These are phyloP conservation scores for Euura saliciscinereae DNA, from an alignment of 1,140 invertebrate species.

Conservation along the genomic window DNA sequence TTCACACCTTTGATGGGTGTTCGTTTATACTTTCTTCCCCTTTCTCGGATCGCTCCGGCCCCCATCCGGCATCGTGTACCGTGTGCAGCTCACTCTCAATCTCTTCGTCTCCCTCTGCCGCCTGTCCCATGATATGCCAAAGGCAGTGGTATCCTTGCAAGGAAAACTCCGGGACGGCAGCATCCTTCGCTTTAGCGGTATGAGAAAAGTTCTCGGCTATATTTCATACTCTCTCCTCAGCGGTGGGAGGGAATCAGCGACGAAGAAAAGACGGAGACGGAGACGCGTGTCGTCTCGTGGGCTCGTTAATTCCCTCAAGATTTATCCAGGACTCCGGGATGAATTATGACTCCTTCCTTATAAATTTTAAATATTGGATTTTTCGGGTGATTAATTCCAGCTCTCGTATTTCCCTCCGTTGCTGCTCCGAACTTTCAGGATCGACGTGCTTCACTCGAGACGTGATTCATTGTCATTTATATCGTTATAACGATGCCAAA, in stretches of 20 bases:
- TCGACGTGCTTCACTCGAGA: too few relatives aligned
- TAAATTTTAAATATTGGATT: slow-evolving; percentile 51
- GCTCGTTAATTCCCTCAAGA: slow-evolving; percentile 54
- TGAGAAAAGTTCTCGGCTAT: slow-evolving; percentile 53
- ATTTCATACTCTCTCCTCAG: slow-evolving; percentile 41
- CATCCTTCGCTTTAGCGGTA: slow-evolving; percentile 28
- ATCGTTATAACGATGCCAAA: too few relatives aligned
- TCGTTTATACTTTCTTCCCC: not conserved
- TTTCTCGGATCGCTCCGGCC: not conserved
- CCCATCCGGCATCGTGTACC: not conserved
- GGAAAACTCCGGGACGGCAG: slow-evolving; percentile 38
- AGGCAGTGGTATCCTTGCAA: slow-evolving; percentile 14
- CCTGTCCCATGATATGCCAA: slow-evolving; percentile 26
- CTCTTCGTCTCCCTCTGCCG: slow-evolving; percentile 18
- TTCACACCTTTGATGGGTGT: too few relatives aligned
- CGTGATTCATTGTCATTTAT: too few relatives aligned
- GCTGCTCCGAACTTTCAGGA: too few relatives aligned
- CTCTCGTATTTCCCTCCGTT: too few relatives aligned
- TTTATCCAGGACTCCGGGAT: slow-evolving; percentile 46
- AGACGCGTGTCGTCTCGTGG: slow-evolving; percentile 48
- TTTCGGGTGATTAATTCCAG: slow-evolving; percentile 35
- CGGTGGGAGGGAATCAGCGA: slow-evolving; percentile 14
- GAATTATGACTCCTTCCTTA: slow-evolving; percentile 47
- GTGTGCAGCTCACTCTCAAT: not conserved
- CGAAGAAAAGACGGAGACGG: slow-evolving; percentile 39